Evolutionary conservation across 2,113 vertebrate species (phyloP), one percentile per base, ranked within the genome.

Genomic region (Onychostoma macrolepis): DNA sequence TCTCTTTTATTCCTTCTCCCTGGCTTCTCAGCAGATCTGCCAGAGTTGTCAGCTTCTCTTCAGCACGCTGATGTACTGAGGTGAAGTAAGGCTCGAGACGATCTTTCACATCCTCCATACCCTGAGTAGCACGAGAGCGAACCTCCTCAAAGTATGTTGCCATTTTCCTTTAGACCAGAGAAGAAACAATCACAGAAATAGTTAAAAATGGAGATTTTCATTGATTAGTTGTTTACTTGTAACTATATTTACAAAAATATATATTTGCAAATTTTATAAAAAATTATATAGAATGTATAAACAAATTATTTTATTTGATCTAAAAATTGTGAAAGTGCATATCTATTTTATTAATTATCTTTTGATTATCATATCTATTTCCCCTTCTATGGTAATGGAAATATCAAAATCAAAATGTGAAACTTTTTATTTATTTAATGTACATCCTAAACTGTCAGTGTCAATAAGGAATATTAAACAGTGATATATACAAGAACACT

Each of bases 21-120:
- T 95, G 93, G 1, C 92, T 83, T 21, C 24, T 87, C 81, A 96
- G 61, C 85, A 94, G 84, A 2, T 95, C 90, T 5, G 90, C 90
- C 26, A 96, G 87, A 75, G 90, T 88, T 72, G 56, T 86, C 58
- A 96, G 56, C 48, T 94, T 94, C 0, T 92, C 87, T 87, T 93
- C 86, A 0, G 93, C 90, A 56, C 94, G 94, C 36, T 95, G 91
- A 0, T 85, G 90, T 24, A 96, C 74, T n/a, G 91, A 88, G 67
- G 77, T 4, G 3, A 95, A 3, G 21, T 92, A 95, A 2, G 96
- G 95, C 58, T 92, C 87, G 3, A 96, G 12, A 0, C 75, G 90
- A 0, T 78, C 33, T 72, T 56, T 93, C 87, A 95, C 0, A 0
- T 89, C 85, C 0, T 92, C 92, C 56, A 93, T 3, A 19, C 91